Base-by-base conservation (phyloP, 2,888 invertebrate species). In the Drosophila demipolita region DNA sequence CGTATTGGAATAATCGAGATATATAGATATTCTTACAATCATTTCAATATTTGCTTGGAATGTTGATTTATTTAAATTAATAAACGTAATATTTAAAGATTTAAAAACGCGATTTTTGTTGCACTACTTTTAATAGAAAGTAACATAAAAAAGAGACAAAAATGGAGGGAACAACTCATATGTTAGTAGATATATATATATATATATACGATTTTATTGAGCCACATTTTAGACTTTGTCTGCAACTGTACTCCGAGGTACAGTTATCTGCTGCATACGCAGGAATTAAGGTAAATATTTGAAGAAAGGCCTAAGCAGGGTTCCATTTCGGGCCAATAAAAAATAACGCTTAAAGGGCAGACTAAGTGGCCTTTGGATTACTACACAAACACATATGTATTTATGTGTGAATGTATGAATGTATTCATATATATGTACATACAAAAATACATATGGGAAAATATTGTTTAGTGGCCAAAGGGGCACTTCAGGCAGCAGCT, bases 311-410 rank as follows among this genome's bases (percentile, higher is more conserved):
- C 2, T 8, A 6, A 20, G 4, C n/a, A 20, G 38, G 8, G 20
- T 35, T 75, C 50, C 62, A 73, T 54, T 73, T 52, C 62, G 48
- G 45, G 48, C 62, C 66, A 78, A 76, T 80, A 80, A 80, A 78
- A 81, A 78, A 81, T 61, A 71, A 45, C 67, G 71, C 58, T 74
- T 75, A 50, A 77, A 67, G 74, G 68, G 58, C 64, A 63, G 52
- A 70, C 78, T 66, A 78, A 78, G 76, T 78, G 78, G 78, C 62
- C 73, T 69, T 75, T 69, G 73, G 80, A 50, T 59, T 65, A 65
- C 50, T 67, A 65, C 15, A 52, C 52, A 33, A 15, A 33, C 15
- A 54, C 9, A 36, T 0, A 20, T 20, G n/a, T 8, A 33, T 52
- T 11, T 5, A 35, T 53, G 6, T 23, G 23, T 23, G 1, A 26